Evolutionary conservation across 1,140 invertebrate genomes (phyloP).

Genomic region (Teleogryllus occipitalis): DNA sequence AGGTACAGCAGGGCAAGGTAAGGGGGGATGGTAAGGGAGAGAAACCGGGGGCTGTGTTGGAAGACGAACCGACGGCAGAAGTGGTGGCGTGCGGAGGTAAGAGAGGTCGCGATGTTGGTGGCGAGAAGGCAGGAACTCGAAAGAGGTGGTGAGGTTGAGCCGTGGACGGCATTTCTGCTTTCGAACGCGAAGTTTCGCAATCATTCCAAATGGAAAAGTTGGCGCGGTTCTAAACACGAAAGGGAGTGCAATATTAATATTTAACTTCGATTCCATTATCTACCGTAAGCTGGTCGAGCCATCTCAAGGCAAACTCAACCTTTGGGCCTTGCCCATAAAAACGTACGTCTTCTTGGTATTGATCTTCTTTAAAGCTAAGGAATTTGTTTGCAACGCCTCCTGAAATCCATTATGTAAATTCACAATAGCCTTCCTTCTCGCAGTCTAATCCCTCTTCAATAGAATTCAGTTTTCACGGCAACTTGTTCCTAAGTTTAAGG

Average conservation of each 20-base stretch:
- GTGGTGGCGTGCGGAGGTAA: too few species aligned
- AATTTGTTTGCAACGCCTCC: not conserved
- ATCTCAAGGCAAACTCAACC: not conserved
- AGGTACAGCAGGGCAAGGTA: too few species aligned
- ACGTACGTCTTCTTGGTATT: not conserved
- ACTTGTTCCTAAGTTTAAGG: not conserved
- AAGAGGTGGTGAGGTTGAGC: not conserved
- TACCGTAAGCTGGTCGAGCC: not conserved
- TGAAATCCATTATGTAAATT: constrained; percentile 2
- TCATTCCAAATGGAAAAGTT: not conserved
- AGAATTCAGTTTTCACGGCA: not conserved
- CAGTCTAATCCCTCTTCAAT: not conserved
- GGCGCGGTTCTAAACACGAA: not conserved
- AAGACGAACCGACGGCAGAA: too few species aligned
- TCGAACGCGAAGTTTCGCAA: not conserved
- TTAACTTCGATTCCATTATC: constrained; percentile 1
- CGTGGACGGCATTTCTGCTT: not conserved
- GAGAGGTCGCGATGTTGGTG: too few species aligned
- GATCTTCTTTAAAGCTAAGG: not conserved
- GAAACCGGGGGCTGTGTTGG: not conserved
- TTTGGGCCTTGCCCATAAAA: not conserved
- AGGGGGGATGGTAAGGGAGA: not conserved
- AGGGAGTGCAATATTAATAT: not conserved
- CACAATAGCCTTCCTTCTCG: not conserved
- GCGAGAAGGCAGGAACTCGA: not conserved